These are phyloP conservation scores for Limnothrissa miodon DNA, from an alignment of 2,113 vertebrate genomes.

Conservation along the genomic window DNA sequence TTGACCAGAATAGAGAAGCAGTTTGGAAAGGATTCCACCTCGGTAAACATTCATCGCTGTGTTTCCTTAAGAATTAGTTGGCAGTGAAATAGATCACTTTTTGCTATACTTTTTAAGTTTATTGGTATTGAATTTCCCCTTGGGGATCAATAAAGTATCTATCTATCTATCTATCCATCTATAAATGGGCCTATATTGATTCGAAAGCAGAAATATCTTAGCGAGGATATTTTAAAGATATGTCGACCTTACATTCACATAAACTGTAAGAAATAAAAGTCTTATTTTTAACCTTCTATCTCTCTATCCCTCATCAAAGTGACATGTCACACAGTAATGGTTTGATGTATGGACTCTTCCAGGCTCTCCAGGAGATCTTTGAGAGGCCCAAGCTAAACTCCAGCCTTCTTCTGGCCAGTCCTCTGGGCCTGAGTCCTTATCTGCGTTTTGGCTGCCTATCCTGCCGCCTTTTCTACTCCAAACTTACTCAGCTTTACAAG, in stretches of 20 bases:
- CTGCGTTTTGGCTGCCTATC: conserved; percentile 60
- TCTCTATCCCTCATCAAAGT: not conserved
- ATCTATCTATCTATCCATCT: too few species aligned
- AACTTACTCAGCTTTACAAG: conserved; percentile 53
- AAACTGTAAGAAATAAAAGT: not conserved
- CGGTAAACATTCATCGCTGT: conserved; percentile 22
- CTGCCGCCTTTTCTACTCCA: conserved; percentile 55
- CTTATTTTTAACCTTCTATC: not conserved
- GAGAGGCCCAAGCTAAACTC: conserved; percentile 50
- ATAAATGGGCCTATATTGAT: too few species aligned
- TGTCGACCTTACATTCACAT: not conserved
- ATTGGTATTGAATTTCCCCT: not conserved
- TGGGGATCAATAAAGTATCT: too few species aligned
- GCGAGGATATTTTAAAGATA: too few species aligned
- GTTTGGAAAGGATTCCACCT: conserved; percentile 33
- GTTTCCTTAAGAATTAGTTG: not conserved
- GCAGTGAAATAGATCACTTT: not conserved
- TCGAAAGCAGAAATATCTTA: too few species aligned
- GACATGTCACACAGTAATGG: not conserved
- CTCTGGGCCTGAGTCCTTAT: conserved; percentile 53
- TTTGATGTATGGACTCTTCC: not conserved
- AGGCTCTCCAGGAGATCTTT: conserved; percentile 54
- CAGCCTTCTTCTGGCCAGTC: conserved; percentile 51
- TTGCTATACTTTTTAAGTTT: not conserved
- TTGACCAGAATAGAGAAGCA: conserved; percentile 52